Percentiles rank a stretch among this genome's conserved stretches.
Evolutionary conservation across 2,888 invertebrate genomes (phyloP).

Genomic region (Habrosyne pyritoides): DNA sequence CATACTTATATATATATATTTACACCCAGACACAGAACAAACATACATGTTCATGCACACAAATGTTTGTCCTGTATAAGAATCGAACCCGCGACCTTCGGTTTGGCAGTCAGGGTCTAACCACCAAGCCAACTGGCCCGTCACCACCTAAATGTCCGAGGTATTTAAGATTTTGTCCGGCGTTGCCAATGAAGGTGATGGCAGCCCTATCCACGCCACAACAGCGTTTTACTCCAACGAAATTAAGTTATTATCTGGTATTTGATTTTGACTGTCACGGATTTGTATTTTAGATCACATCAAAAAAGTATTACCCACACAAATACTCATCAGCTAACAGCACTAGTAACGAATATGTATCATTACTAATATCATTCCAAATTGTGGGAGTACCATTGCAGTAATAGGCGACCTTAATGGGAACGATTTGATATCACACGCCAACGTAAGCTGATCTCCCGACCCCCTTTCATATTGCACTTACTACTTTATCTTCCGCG

Average conservation of each 20-base stretch:
- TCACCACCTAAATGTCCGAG: too few species aligned
- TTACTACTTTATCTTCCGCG: constrained; percentile 26
- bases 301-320: constrained; percentile 1
- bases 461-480: constrained; percentile 31
- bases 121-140: too few species aligned
- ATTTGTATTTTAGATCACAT: background rate
- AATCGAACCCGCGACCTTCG: too few species aligned
- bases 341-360: constrained; percentile 51
- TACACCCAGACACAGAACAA: too few species aligned
- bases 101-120: too few species aligned
- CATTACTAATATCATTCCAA: constrained; percentile 62
- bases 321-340: constrained; percentile 8
- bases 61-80: too few species aligned
- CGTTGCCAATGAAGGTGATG: too few species aligned
- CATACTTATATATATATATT: too few species aligned
- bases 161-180: too few species aligned
- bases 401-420: constrained; percentile 68
- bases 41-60: too few species aligned
- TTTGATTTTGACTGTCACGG: constrained; percentile 8
- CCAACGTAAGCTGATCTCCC: constrained; percentile 43
- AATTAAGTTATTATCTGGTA: constrained; percentile 18
- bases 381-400: constrained; percentile 69
- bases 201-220: background rate
- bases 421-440: constrained; percentile 53
- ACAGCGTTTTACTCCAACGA: background rate